phyloP scores from a whole-genome alignment of 2,113 vertebrate genomes.

The Sylvietta virens region DNA sequence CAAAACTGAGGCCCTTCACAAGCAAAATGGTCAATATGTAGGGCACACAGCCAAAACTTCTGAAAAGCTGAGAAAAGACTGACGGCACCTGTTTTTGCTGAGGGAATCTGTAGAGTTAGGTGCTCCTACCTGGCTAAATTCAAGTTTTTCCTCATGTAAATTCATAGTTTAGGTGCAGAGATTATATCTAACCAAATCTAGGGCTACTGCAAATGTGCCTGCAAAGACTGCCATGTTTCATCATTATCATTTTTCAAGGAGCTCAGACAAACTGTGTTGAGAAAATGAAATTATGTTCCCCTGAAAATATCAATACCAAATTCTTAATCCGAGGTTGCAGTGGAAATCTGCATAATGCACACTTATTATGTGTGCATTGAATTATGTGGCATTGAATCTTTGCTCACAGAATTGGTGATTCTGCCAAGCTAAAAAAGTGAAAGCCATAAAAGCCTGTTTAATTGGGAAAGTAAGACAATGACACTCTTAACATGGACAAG shows the following conservation, averaged over 20 bases:
- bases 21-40: neutral
- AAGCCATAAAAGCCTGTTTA: neutral
- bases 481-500: neutral
- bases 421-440: neutral
- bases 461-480: neutral
- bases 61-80: neutral
- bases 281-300: neutral
- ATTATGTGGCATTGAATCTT: neutral
- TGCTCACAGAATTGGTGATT: neutral
- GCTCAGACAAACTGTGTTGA: neutral
- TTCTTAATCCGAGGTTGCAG: neutral
- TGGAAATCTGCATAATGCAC: neutral
- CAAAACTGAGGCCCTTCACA: neutral
- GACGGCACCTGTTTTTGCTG: accelerated
- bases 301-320: conserved; percentile 13
- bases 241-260: neutral
- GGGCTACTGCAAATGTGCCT: neutral
- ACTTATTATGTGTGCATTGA: too few species aligned
- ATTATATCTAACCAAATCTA: neutral
- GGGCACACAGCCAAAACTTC: neutral
- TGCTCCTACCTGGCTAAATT: neutral
- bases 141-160: neutral
- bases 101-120: neutral
- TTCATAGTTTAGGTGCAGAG: neutral
- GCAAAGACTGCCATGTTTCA: neutral